Evolutionary conservation across 2,113 vertebrate species (phyloP).

Genomic region (Collichthys lucidus): DNA sequence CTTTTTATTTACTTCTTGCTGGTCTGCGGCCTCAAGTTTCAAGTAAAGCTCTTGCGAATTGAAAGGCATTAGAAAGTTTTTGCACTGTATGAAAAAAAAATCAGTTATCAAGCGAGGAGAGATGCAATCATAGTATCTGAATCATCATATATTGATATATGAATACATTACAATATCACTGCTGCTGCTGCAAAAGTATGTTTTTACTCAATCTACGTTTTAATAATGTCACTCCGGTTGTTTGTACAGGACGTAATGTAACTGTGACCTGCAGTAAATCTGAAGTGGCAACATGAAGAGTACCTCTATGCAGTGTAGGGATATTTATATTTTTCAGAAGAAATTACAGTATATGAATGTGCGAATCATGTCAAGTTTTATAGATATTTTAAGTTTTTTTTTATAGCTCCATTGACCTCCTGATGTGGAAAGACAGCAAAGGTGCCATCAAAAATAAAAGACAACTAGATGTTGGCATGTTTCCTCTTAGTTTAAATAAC

Average conservation of each 20-base stretch:
- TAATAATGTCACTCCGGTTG: neutral
- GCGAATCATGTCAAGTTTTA: neutral
- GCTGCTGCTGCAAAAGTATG: conserved; percentile 2
- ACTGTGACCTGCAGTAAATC: neutral
- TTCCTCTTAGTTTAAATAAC: neutral
- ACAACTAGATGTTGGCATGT: too few species aligned
- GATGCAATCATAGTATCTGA: neutral
- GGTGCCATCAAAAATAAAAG: neutral
- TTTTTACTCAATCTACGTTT: neutral
- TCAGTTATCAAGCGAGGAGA: neutral
- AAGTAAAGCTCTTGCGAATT: conserved; percentile 1
- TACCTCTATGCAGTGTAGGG: neutral
- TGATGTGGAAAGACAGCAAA: neutral
- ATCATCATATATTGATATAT: neutral
- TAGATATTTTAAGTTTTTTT: neutral
- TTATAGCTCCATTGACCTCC: neutral
- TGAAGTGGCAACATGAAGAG: neutral
- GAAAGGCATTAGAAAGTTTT: neutral
- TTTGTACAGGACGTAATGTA: neutral
- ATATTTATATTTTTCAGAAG: neutral
- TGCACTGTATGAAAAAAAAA: conserved; percentile 29
- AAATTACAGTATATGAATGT: neutral
- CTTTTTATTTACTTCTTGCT: neutral
- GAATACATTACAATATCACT: neutral
- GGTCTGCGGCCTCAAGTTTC: neutral